Conservation (phyloP, 2,113 vertebrate genomes). For the Rhabdomys dilectus region DNA sequence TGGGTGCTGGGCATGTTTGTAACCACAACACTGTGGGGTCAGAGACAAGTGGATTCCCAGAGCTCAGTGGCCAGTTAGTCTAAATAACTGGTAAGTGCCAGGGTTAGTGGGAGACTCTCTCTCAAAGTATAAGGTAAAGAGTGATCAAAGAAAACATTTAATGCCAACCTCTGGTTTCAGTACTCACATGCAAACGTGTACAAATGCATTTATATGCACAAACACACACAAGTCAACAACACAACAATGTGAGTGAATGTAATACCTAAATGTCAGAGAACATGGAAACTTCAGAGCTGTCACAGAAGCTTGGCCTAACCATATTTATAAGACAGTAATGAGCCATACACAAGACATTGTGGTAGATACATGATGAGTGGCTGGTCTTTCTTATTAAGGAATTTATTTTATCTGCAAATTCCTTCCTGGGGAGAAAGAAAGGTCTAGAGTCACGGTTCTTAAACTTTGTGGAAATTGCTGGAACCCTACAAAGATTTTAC, state of each 20-base stretch:
- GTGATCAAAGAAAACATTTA: not conserved
- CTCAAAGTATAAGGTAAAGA: not conserved
- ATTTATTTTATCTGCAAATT: not conserved
- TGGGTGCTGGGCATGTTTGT: not conserved
- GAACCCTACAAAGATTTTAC: constrained; percentile 19
- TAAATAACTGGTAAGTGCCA: not conserved
- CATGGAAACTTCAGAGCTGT: not conserved
- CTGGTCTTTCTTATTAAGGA: not conserved
- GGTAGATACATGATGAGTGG: not conserved
- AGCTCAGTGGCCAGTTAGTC: not conserved
- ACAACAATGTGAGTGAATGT: not conserved
- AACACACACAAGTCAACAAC: not conserved
- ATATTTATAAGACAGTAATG: not conserved
- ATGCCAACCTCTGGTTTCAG: not conserved
- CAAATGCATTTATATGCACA: not conserved
- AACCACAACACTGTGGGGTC: no score
- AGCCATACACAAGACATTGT: not conserved
- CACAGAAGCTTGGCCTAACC: not conserved
- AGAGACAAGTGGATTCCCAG: not conserved
- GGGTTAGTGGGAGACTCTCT: not conserved
- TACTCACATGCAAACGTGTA: not conserved
- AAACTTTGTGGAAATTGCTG: constrained; percentile 11
- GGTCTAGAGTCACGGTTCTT: not conserved
- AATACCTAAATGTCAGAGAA: not conserved
- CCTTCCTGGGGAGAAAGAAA: constrained; percentile 14